Evolutionary conservation across 2,888 invertebrate genomes (phyloP), one percentile per base, ranked within the genome.

Genomic region (Zygaena filipendulae): DNA sequence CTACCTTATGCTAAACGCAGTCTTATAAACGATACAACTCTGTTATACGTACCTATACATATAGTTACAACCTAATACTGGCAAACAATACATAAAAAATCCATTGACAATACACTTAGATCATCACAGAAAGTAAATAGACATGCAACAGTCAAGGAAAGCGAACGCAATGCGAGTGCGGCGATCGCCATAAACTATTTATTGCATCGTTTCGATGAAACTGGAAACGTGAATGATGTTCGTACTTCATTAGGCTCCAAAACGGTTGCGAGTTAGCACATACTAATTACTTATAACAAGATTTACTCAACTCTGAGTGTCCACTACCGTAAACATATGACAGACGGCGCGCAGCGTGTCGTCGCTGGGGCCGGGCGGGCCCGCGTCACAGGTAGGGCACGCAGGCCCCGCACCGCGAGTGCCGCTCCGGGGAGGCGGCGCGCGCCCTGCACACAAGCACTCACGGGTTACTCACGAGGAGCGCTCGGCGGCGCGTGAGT

Each of bases 381-480:
- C 34, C 30, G 31, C 42, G 53, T 72, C 72, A 75, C 70, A 75
- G 68, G 66, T 72, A 72, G 59, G 72, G 75, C 71, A 74, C 50
- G 62, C 74, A 75, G 52, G 64, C 71, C 40, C 56, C 63, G 57
- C 72, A 74, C 47, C 74, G 72, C 57, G 67, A 56, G 47, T 47
- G 49, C 33, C 64, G 68, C 62, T 69, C 66, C 46, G 74, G 72
- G 52, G 72, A 69, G 38, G 57, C 72, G 35, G 69, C 74, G 50
- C 66, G 64, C 59, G 70, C 71, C 75, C 75, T 74, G 75, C 55
- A 74, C 74, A 75, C 64, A 72, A 68, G 67, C 72, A 74, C 59
- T 53, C 56, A 56, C 42, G 39, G 43, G 66, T 68, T 62, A 47
- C 81, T 84, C 84, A 85, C 61, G 81, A 83, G 53, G 79, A 67